These are phyloP conservation scores for Arrhamphus sclerolepis DNA, from an alignment of 2,797 vertebrate species.

Conservation along the genomic window DNA sequence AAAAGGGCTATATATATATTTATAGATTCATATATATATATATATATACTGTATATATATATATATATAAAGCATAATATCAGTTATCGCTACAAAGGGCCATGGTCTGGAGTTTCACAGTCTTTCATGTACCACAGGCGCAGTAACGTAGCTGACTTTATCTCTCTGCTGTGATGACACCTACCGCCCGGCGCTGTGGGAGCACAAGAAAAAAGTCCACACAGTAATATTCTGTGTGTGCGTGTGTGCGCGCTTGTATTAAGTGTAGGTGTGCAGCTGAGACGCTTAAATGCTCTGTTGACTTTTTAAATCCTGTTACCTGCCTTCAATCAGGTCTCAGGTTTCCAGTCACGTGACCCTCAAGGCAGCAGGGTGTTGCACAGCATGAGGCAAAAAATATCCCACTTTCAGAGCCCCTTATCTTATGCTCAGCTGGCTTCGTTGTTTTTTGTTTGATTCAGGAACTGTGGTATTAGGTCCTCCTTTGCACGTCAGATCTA, in stretches of 20 bases:
- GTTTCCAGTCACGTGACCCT: constrained; percentile 40
- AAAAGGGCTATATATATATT: constrained; percentile 56
- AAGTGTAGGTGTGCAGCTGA: constrained; percentile 32
- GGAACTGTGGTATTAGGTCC: constrained; percentile 21
- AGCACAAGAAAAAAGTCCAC: constrained; percentile 62
- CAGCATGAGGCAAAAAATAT: constrained; percentile 38
- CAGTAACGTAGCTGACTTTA: constrained; percentile 45
- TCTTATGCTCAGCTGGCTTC: constrained; percentile 30
- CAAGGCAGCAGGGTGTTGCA: constrained; percentile 36
- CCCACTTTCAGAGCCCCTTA: constrained; percentile 21
- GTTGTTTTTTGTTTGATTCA: constrained; percentile 15
- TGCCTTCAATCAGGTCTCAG: constrained; percentile 34
- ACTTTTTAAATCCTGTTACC: constrained; percentile 46
- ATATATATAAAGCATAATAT: constrained; percentile 67
- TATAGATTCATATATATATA: constrained; percentile 45
- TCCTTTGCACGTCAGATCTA: constrained; percentile 18
- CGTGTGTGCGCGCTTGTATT: constrained; percentile 5
- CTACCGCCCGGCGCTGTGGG: constrained; percentile 58
- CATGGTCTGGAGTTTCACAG: constrained; percentile 76
- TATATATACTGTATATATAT: no score
- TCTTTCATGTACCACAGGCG: constrained; percentile 65
- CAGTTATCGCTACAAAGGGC: constrained; percentile 76
- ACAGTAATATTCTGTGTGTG: constrained; percentile 33
- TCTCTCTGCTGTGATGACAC: constrained; percentile 54
- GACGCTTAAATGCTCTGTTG: constrained; percentile 37